Conservation (phyloP, 2,113 vertebrate genomes). For the Hydrochoerus hydrochaeris region DNA sequence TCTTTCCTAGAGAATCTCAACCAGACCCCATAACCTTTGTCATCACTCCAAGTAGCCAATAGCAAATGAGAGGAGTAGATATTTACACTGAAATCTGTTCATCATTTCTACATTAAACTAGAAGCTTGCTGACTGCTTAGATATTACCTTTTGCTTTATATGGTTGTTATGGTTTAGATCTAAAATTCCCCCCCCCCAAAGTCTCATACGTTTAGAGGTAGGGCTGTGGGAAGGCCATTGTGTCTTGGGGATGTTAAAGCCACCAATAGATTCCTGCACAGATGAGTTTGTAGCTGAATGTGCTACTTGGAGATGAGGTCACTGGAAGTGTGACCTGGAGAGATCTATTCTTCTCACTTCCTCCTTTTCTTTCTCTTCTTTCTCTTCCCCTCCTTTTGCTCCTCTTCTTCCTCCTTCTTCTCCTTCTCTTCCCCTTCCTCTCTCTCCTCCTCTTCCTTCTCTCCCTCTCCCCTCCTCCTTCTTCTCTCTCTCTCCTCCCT, state of each 20-base stretch:
- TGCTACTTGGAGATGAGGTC: too few relatives aligned
- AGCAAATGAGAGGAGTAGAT: not conserved
- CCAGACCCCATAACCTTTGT: not conserved
- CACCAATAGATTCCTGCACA: not conserved
- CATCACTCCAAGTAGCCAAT: not conserved
- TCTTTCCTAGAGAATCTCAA: not conserved
- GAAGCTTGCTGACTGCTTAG: not conserved
- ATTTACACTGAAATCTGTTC: conserved; percentile 26
- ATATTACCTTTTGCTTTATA: conserved; percentile 12
- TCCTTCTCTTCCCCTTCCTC: not conserved
- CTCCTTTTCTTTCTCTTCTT: not conserved
- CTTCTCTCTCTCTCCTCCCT: too few relatives aligned
- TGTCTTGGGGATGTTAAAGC: not conserved
- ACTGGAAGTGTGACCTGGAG: too few relatives aligned
- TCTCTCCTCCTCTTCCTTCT: too few relatives aligned
- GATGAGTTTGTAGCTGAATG: not conserved
- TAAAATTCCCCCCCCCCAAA: not conserved
- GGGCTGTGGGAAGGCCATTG: not conserved
- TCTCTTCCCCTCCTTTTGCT: accelerated
- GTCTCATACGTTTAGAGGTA: too few relatives aligned
- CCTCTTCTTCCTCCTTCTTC: too few relatives aligned
- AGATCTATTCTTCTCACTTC: not conserved
- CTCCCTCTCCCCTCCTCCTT: too few relatives aligned
- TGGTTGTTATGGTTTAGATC: not conserved
- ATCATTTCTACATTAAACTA: not conserved